Percentiles rank a stretch among this genome's conserved stretches.
These are phyloP conservation scores for Lissonota sp. DNA, from an alignment of 2,888 invertebrate genomes.

Conservation along the genomic window DNA sequence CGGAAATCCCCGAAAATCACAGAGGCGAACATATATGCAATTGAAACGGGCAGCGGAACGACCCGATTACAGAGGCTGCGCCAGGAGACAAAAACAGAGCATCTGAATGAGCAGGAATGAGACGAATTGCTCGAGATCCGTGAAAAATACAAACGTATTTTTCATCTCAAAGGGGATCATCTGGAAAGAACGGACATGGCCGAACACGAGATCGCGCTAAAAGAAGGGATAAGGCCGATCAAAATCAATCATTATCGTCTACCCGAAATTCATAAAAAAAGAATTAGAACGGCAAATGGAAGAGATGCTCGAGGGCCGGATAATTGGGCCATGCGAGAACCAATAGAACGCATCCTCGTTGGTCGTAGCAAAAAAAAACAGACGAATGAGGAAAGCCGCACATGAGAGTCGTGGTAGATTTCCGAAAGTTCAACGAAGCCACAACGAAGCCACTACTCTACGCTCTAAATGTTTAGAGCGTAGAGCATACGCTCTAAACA, in stretches of 20 bases:
- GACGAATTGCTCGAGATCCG: slow-evolving; percentile 34
- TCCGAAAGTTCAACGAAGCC: slow-evolving; percentile 70
- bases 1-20: no score
- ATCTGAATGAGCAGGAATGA: slow-evolving; percentile 52
- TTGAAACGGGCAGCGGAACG: no score
- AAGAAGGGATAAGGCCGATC: slow-evolving; percentile 48
- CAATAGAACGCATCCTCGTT: slow-evolving; percentile 78
- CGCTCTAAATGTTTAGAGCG: no score
- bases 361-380: slow-evolving; percentile 77
- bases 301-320: slow-evolving; percentile 69
- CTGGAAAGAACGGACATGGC: slow-evolving; percentile 46
- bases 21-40: no score
- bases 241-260: slow-evolving; percentile 58
- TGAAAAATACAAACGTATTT: slow-evolving; percentile 40
- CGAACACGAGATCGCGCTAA: slow-evolving; percentile 47
- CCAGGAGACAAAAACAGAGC: not conserved
- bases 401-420: slow-evolving; percentile 72
- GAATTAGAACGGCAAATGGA: slow-evolving; percentile 62
- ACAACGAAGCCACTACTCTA: no score
- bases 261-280: slow-evolving; percentile 53
- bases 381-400: slow-evolving; percentile 59
- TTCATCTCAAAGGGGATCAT: slow-evolving; percentile 56
- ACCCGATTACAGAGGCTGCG: slow-evolving; percentile 7
- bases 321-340: no score
- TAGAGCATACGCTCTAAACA: no score